Evolutionary conservation across 2,888 invertebrate genomes (phyloP), one percentile per base, ranked within the genome.

Genomic region (Acleris sparsana): DNA sequence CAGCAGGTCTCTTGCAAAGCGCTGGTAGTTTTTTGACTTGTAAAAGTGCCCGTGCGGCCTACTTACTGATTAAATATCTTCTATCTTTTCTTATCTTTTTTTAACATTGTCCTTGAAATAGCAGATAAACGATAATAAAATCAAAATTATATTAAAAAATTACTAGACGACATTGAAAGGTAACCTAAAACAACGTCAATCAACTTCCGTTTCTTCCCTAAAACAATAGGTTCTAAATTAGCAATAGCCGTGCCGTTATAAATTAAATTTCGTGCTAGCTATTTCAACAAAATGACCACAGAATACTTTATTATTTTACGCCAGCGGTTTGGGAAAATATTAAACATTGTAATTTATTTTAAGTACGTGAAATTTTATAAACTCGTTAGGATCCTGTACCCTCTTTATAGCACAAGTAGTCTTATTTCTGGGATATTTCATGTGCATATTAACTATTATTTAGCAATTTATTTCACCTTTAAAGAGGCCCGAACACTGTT

Each of bases 281-380:
- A 44, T 56, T 39, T 59, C 49, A 61, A 60, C 65, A 46, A 52
- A 22, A 56, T 65, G 64, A 51, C 61, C 46, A 33, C 60, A 29
- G 33, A 51, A 39, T 56, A 65, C 65, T 65, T 61, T 56, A 65
- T 65, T 65, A 65, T 65, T 60, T 60, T 52, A 61, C 56, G 53
- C 5, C 29, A 51, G 56, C 22, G 65, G 61, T 56, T 59, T 33
- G 39, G 16, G 57, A 25, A 61, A 65, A 65, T 65, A 60, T 49
- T 49, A 55, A 20, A 48, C 49, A 39, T 20, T 48, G 49, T 49
- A 18, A 55, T 22, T 20, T n/a, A 51, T 56, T 55, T 55, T 33
- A 20, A 53, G 20, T 64, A 43, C 17, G 25, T 46, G 33, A 53
- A 49, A 60, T 49, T 53, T 55, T 44, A 51, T 55, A 55, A 25